Conservation (phyloP, 2,797 vertebrate species). For the Mormyrops boulengeri region DNA sequence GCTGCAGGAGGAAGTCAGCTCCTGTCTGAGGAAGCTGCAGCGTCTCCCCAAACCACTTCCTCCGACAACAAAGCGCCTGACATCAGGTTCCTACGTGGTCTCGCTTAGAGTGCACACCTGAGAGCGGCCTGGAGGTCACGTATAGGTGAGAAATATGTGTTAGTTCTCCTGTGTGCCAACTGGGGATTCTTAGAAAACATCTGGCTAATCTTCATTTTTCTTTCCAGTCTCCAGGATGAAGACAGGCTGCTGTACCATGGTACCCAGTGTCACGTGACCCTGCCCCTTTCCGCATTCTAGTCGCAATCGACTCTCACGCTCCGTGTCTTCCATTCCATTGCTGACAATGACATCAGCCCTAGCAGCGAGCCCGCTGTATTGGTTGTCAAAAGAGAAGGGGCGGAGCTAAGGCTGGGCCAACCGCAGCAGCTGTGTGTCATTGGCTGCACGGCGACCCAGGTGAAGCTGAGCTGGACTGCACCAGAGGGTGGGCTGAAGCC, state of each 20-base stretch:
- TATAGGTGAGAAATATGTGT: constrained; percentile 40
- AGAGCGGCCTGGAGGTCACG: constrained; percentile 42
- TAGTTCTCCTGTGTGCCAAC: not conserved
- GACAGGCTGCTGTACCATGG: constrained; percentile 41
- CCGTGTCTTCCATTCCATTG: constrained; percentile 35
- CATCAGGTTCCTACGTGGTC: constrained; percentile 27
- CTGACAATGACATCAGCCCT: constrained; percentile 40
- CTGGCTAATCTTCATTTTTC: not conserved
- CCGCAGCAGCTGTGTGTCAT: constrained; percentile 39
- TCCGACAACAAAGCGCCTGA: constrained; percentile 27
- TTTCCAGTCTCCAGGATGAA: constrained; percentile 39
- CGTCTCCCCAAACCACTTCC: constrained; percentile 39
- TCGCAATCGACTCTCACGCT: constrained; percentile 28
- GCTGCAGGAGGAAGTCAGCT: constrained; percentile 45
- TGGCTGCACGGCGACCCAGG: constrained; percentile 40
- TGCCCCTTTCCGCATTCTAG: constrained; percentile 26
- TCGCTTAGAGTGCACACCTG: constrained; percentile 32
- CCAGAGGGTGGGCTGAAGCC: constrained; percentile 27
- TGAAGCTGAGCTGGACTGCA: constrained; percentile 40
- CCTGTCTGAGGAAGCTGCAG: constrained; percentile 40
- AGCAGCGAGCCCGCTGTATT: constrained; percentile 35
- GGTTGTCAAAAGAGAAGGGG: constrained; percentile 20
- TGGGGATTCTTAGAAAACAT: not conserved
- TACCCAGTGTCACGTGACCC: constrained; percentile 30
- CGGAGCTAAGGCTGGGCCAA: constrained; percentile 21